Evolutionary conservation across 1,140 invertebrate species (phyloP), one percentile per base, ranked within the genome.

Genomic region (Apocrypta bakeri): DNA sequence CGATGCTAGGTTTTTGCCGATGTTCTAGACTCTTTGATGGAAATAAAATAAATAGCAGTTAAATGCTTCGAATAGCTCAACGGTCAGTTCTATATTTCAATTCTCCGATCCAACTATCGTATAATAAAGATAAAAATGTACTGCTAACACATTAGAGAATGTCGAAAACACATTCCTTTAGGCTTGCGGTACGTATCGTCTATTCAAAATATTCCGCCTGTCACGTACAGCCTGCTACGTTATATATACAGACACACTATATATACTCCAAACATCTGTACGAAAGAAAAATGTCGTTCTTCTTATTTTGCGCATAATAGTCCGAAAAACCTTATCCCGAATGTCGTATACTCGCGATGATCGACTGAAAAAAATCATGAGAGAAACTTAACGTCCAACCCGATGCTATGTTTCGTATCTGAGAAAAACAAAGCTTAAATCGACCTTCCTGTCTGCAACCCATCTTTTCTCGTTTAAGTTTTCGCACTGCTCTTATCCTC

Each of bases 401-500:
- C 6, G 14, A n/a, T n/a, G n/a, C n/a, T 56, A 21, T 56, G 14
- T 56, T 6, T 21, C 33, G 74, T 8, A 24, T 37, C 61, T n/a
- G 29, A 66, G 31, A 76, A 64, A 76, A 76, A 64, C 74, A 76
- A 37, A 40, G 27, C 12, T 31, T 14, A n/a, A 48, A 14, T 27
- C 27, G 24, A 61, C 27, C 27, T 31, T 27, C 12, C 40, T 74
- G 11, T 74, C 42, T 31, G 29, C 33, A 2, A 2, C 2, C 68
- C 31, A 7, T 33, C 68, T 71, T 21, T 14, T 33, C 68, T 33
- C 68, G 31, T n/a, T 21, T 25, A 9, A 2, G 27, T 71, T 76
- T 76, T 76, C 64, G 17, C 74, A 1, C 21, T 25, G 56, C 74
- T 76, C 56, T 76, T 76, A 76, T 64, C 27, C 74, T 76, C 74